phyloP scores from a whole-genome alignment of 2,113 vertebrate genomes.

The Oncorhynchus nerka region DNA sequence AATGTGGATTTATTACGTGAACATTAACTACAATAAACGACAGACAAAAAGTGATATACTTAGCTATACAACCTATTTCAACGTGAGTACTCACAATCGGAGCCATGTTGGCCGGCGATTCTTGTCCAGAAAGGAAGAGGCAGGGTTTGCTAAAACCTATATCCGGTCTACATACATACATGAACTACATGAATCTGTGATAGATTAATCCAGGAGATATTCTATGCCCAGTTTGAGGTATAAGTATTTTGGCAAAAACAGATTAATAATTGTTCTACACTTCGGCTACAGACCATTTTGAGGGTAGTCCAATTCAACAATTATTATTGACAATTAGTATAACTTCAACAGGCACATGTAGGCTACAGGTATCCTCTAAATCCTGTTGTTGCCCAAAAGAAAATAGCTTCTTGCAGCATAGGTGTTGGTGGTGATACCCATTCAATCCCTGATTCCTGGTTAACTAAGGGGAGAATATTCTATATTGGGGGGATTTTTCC shows the following conservation, averaged over 20 bases:
- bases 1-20: not conserved
- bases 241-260: too few species aligned
- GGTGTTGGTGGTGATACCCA: not conserved
- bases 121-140: slow-evolving; percentile 77
- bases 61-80: not conserved
- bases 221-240: slow-evolving; percentile 19
- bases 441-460: not conserved
- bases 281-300: too few species aligned
- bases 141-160: slow-evolving; percentile 37
- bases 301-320: too few species aligned
- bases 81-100: slow-evolving; percentile 81
- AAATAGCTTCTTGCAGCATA: not conserved
- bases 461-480: not conserved
- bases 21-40: not conserved
- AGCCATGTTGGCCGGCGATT: slow-evolving; percentile 81
- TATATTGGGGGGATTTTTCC: not conserved
- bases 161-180: slow-evolving; percentile 28
- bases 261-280: too few species aligned
- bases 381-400: too few species aligned
- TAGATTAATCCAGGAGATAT: slow-evolving; percentile 46
- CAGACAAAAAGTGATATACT: fast-evolving
- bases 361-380: too few species aligned
- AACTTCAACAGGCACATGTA: not conserved
- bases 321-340: too few species aligned
- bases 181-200: slow-evolving; percentile 46